A percentile compares a stretch with the other conserved stretches of the same genome.
Evolutionary conservation across 64 coral and sea anemone genomes (phyloP).

Genomic region (Montipora efflorescens): DNA sequence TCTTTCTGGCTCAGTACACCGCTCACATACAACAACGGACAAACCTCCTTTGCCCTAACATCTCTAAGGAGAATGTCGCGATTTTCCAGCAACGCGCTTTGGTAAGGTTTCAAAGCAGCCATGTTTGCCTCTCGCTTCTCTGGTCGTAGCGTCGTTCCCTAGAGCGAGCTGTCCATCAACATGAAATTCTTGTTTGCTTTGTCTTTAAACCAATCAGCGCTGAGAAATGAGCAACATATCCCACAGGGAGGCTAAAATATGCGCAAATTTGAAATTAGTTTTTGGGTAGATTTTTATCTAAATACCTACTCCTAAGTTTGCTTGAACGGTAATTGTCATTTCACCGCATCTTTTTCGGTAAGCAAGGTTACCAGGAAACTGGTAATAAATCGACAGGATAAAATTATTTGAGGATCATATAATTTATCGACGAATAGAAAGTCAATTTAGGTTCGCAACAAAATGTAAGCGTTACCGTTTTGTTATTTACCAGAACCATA

Average conservation of each 20-base stretch:
- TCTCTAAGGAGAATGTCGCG: conserved; percentile 81
- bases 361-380: conserved; percentile 34
- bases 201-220: conserved; percentile 67
- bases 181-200: conserved; percentile 32
- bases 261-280: neutral
- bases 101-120: conserved; percentile 80
- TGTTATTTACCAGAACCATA: neutral
- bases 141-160: conserved; percentile 75
- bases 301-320: conserved; percentile 34
- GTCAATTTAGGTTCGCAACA: neutral
- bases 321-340: conserved; percentile 20
- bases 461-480: neutral
- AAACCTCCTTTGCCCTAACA: conserved; percentile 75
- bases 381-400: neutral
- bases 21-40: conserved; percentile 73
- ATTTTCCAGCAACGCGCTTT: conserved; percentile 85
- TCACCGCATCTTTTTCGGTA: conserved; percentile 6
- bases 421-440: neutral
- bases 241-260: conserved; percentile 12
- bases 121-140: conserved; percentile 50
- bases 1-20: conserved; percentile 83
- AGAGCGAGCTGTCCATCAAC: conserved; percentile 88
- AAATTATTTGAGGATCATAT: conserved; percentile 2
- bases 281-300: neutral
- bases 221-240: conserved; percentile 56